A percentile compares a stretch with the other conserved stretches of the same genome.
Conservation (phyloP, 1,140 invertebrate genomes). For the Batillaria attramentaria region DNA sequence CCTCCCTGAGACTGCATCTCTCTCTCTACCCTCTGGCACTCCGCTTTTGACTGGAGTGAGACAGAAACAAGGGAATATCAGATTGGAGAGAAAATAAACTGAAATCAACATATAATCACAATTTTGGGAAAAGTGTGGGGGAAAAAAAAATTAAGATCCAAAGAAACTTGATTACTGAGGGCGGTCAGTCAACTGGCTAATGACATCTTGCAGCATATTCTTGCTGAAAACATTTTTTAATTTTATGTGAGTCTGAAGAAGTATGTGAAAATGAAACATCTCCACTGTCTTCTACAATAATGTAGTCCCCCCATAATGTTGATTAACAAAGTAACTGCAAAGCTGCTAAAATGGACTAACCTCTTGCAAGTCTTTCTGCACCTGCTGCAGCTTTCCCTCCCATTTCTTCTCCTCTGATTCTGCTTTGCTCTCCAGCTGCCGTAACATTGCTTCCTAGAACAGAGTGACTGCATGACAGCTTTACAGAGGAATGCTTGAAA, state of each 20-base stretch:
- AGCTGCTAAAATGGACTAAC: constrained; percentile 39
- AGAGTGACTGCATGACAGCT: too few relatives aligned
- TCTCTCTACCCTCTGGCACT: constrained; percentile 40
- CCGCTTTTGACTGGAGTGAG: constrained; percentile 46
- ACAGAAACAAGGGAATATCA: background rate
- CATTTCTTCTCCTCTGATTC: constrained; percentile 80
- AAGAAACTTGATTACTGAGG: too few relatives aligned
- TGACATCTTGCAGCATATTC: too few relatives aligned
- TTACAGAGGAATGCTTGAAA: too few relatives aligned
- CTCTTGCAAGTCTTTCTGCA: constrained; percentile 56
- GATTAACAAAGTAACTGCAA: too few relatives aligned
- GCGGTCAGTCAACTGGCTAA: too few relatives aligned
- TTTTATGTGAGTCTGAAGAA: background rate
- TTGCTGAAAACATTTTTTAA: background rate
- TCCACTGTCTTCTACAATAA: too few relatives aligned
- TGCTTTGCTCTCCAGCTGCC: constrained; percentile 80
- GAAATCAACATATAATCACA: constrained; percentile 1
- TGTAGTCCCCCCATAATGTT: too few relatives aligned
- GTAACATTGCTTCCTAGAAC: constrained; percentile 80
- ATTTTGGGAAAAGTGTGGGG: background rate
- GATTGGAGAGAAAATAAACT: background rate
- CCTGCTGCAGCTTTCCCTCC: constrained; percentile 72
- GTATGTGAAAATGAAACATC: background rate
- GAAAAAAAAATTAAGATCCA: too few relatives aligned
- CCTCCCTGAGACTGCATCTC: constrained; percentile 45